phyloP scores from a whole-genome alignment of 2,888 invertebrate genomes.

The Aelia acuminata region DNA sequence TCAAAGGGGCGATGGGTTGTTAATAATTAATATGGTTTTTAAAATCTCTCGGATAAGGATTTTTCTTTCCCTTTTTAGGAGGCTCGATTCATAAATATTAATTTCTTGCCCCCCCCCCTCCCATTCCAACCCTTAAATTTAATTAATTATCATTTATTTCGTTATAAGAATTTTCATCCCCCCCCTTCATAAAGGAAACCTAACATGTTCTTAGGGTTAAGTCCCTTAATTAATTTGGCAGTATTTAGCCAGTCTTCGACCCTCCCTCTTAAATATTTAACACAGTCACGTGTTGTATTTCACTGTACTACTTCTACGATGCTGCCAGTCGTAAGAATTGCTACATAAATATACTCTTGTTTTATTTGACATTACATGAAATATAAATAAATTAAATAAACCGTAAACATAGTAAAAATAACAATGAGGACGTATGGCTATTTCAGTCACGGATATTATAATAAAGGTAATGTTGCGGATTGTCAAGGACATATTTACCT shows the following conservation, averaged over 20 bases:
- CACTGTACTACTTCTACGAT: background rate
- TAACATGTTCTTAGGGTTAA: background rate
- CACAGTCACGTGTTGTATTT: background rate
- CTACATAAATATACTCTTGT: no score
- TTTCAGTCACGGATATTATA: no score
- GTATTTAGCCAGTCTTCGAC: background rate
- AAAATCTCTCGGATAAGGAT: conserved; percentile 7
- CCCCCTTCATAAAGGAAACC: background rate
- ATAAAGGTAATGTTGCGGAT: no score
- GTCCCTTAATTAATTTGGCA: background rate
- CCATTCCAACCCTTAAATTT: no score
- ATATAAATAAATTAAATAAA: no score
- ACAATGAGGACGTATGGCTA: no score
- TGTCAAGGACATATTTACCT: no score
- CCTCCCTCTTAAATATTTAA: background rate
- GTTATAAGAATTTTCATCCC: background rate
- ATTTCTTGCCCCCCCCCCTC: background rate
- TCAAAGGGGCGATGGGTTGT: background rate
- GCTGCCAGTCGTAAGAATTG: no score
- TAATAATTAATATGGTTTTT: conserved; percentile 30
- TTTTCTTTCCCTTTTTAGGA: background rate
- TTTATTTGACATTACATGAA: no score
- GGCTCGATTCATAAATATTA: background rate
- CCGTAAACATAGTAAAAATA: no score
- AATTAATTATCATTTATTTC: conserved; percentile 28